Evolutionary conservation across 2,888 invertebrate genomes (phyloP).

Genomic region (Zaprionus bogoriensis): DNA sequence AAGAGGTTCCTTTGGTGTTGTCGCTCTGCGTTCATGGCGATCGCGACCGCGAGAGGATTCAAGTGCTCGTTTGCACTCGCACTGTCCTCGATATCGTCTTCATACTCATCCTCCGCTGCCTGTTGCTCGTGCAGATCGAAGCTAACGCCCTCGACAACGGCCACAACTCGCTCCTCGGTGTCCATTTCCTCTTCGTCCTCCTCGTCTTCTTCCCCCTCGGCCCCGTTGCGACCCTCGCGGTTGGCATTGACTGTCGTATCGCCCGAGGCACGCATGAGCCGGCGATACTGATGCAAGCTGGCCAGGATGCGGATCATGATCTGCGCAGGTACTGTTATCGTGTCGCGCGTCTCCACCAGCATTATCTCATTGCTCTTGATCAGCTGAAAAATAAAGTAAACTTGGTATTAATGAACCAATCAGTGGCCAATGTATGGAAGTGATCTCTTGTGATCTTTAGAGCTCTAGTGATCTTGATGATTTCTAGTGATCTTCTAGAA

Average conservation of each 20-base stretch:
- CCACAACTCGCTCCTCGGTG: background rate
- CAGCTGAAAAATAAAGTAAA: conserved; percentile 84
- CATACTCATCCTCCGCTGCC: background rate
- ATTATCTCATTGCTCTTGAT: conserved; percentile 90
- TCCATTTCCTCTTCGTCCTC: conserved; percentile 12
- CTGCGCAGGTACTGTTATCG: conserved; percentile 93
- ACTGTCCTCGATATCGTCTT: too few species aligned
- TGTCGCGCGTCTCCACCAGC: conserved; percentile 93
- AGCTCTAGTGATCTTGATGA: too few species aligned
- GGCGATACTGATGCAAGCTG: conserved; percentile 84
- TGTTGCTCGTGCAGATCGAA: background rate
- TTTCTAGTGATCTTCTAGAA: too few species aligned
- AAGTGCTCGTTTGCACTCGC: too few species aligned
- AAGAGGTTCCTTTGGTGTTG: too few species aligned
- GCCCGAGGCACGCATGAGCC: conserved; percentile 48
- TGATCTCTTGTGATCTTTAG: too few species aligned
- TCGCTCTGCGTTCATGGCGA: too few species aligned
- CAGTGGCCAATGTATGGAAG: too few species aligned
- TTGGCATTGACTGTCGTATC: background rate
- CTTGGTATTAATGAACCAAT: too few species aligned
- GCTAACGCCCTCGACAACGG: background rate
- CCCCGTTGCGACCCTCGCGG: background rate
- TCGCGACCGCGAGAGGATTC: too few species aligned
- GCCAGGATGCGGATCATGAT: conserved; percentile 92
- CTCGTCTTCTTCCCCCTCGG: background rate